phyloP scores from a whole-genome alignment of 2,888 invertebrate genomes.

The Habroteleia sp. region DNA sequence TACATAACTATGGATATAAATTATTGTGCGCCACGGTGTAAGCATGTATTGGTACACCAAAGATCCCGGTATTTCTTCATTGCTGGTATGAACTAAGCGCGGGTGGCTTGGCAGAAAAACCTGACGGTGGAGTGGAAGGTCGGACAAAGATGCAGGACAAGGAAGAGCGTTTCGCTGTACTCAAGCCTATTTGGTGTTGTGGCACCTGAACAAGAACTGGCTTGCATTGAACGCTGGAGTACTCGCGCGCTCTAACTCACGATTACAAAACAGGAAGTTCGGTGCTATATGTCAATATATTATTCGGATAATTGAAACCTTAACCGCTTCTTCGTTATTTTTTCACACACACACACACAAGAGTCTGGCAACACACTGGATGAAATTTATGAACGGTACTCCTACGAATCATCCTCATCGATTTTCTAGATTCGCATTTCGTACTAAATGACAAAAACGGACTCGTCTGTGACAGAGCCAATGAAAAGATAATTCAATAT shows the following conservation, averaged over 20 bases:
- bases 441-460: too few relatives aligned
- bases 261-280: constrained; percentile 41
- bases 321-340: constrained; percentile 13
- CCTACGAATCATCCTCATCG: neutral
- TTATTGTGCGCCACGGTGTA: constrained; percentile 65
- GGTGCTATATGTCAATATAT: constrained; percentile 31
- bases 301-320: constrained; percentile 41
- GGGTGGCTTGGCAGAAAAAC: constrained; percentile 63
- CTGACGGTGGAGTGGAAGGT: constrained; percentile 48
- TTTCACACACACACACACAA: neutral
- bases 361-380: too few relatives aligned
- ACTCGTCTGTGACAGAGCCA: too few relatives aligned
- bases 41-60: constrained; percentile 61
- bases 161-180: constrained; percentile 48
- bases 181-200: constrained; percentile 52
- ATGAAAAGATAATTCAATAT: constrained; percentile 2
- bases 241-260: constrained; percentile 21
- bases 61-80: constrained; percentile 43
- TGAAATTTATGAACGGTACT: constrained; percentile 13
- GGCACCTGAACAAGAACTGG: constrained; percentile 67
- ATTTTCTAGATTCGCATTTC: neutral
- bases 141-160: constrained; percentile 62
- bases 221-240: constrained; percentile 51
- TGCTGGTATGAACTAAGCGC: constrained; percentile 44
- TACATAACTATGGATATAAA: constrained; percentile 67